Percentiles rank a stretch among this genome's conserved stretches.
Conservation (phyloP, 2,797 vertebrate genomes). For the Staurois parvus region DNA sequence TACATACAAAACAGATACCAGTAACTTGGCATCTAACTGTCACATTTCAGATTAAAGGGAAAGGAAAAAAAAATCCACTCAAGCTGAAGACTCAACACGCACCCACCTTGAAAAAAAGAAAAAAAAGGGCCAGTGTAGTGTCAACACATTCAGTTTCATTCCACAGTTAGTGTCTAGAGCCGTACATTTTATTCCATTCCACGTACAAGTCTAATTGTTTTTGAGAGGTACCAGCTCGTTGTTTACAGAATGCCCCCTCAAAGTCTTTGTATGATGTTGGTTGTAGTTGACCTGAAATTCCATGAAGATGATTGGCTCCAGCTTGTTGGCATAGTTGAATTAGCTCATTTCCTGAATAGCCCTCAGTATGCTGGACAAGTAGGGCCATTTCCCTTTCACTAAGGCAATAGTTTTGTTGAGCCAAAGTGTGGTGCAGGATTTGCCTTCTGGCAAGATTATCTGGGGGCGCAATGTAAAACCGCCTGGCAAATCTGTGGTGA, state of each 20-base stretch:
- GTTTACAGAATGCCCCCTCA: slow-evolving; percentile 92
- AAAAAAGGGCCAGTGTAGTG: slow-evolving; percentile 53
- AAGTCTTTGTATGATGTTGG: slow-evolving; percentile 89
- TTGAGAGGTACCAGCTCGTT: slow-evolving; percentile 84
- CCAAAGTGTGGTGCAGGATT: slow-evolving; percentile 88
- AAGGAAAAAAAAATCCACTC: slow-evolving; percentile 66
- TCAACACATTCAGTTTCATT: not conserved
- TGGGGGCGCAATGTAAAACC: slow-evolving; percentile 88
- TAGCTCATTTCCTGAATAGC: slow-evolving; percentile 88
- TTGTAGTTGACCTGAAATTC: slow-evolving; percentile 78
- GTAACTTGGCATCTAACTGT: slow-evolving; percentile 23
- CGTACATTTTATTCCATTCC: slow-evolving; percentile 95
- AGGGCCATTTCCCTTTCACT: slow-evolving; percentile 87
- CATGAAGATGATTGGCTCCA: slow-evolving; percentile 76
- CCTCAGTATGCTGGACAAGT: slow-evolving; percentile 89
- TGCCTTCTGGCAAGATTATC: slow-evolving; percentile 84
- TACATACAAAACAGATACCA: slow-evolving; percentile 35
- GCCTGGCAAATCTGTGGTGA: slow-evolving; percentile 87
- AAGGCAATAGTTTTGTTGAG: slow-evolving; percentile 85
- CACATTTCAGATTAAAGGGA: slow-evolving; percentile 55
- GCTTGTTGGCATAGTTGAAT: slow-evolving; percentile 92
- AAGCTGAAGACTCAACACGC: slow-evolving; percentile 64
- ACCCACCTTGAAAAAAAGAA: slow-evolving; percentile 37
- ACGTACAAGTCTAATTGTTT: slow-evolving; percentile 92
- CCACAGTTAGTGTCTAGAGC: slow-evolving; percentile 83